Base-by-base conservation (phyloP, 2,888 invertebrate species). In the Drosophila limbata region DNA sequence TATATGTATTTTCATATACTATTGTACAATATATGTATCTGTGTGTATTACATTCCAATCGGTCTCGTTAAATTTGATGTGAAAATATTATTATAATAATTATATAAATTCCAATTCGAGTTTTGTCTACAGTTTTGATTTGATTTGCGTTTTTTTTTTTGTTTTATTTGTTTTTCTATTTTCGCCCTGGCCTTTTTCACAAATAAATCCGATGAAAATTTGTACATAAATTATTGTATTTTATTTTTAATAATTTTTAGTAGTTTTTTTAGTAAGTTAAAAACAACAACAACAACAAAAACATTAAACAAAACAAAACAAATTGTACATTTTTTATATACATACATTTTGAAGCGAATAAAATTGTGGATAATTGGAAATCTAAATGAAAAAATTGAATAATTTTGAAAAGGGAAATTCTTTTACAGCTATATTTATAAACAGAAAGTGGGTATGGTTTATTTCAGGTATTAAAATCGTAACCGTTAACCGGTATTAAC, bases 161-260 rank as follows among this genome's bases (percentile, higher is more conserved):
- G 82, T 44, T 52, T 25, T 61, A 13, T 28, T 25, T 4, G 15
- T 15, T 50, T 69, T 67, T 37, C 45, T 37, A 47, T 47, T 57
- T 74, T 69, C 77, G 62, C 62, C 52, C 62, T 64, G 56, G 56
- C 45, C 45, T 56, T 55, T 51, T 68, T 66, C 68, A 79, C 79
- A 74, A 79, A 85, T 85, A 88, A 85, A 88, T 84, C 88, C 83
- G 85, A 79, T 79, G 52, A 31, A 78, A 87, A 87, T 80, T 78
- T 86, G 87, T 86, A 86, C 73, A 86, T 86, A 86, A 88, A 86
- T 88, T 88, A 88, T 86, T 86, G 86, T 85, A 85, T 88, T 85
- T 85, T 88, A 77, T 88, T 86, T 81, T 84, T 81, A 87, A 86
- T 81, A 77, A 71, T 61, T 86, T 72, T 77, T 84, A 73, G 73